These are phyloP conservation scores for Oreocharis arfaki DNA, from an alignment of 2,113 vertebrate species.

Conservation along the genomic window DNA sequence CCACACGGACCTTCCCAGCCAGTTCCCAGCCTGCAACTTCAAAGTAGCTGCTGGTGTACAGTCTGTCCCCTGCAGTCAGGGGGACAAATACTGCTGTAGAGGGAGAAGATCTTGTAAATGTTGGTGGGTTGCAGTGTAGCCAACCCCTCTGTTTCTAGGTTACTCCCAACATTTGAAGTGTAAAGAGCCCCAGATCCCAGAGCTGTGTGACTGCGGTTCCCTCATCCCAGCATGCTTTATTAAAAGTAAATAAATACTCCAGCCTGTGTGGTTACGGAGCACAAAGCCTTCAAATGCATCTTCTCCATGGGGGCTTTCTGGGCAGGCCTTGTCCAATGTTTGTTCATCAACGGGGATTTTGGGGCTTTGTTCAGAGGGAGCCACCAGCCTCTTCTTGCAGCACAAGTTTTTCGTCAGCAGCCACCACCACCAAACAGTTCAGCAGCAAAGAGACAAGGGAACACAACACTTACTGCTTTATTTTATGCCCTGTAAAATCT, in stretches of 20 bases:
- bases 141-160: not conserved
- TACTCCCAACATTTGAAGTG: not conserved
- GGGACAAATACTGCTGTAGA: not conserved
- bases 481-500: not conserved
- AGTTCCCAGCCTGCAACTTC: not conserved
- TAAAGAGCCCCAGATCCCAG: not conserved
- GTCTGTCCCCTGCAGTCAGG: not conserved
- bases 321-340: not conserved
- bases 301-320: not conserved
- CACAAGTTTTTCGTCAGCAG: not conserved
- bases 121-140: not conserved
- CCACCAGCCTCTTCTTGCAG: not conserved
- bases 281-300: constrained; percentile 38
- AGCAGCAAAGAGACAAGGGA: not conserved
- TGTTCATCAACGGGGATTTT: not conserved
- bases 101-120: not conserved
- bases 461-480: not conserved
- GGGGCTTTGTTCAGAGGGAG: not conserved
- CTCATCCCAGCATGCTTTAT: not conserved
- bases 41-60: not conserved
- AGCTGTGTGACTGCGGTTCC: not conserved
- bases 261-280: not conserved
- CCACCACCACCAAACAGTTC: not conserved
- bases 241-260: not conserved
- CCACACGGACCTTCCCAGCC: not conserved